Evolutionary conservation across 2,888 invertebrate genomes (phyloP).

Genomic region (Margaritifera margaritifera): DNA sequence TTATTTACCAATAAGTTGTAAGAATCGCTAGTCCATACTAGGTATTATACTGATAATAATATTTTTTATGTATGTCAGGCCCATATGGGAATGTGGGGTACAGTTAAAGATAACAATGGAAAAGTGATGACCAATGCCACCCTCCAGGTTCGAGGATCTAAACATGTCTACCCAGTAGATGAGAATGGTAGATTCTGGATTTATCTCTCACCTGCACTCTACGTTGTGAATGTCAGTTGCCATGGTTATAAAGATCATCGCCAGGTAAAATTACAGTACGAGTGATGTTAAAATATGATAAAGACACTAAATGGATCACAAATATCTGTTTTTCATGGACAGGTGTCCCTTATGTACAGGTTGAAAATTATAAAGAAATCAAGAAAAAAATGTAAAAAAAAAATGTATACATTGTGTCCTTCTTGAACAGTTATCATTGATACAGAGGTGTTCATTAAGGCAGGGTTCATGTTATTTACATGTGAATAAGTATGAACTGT

Average conservation of each 20-base stretch:
- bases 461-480: too few relatives aligned
- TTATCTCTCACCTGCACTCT: conserved; percentile 55
- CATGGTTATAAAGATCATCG: conserved; percentile 37
- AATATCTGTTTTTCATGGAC: neutral
- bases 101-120: conserved; percentile 36
- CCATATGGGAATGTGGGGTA: conserved; percentile 56
- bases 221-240: conserved; percentile 39
- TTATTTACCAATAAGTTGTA: too few relatives aligned
- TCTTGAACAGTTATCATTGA: too few relatives aligned
- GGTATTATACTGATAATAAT: too few relatives aligned
- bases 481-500: too few relatives aligned
- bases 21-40: too few relatives aligned
- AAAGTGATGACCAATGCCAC: conserved; percentile 42
- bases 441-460: too few relatives aligned
- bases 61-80: conserved; percentile 33
- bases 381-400: too few relatives aligned
- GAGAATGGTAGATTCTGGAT: conserved; percentile 52
- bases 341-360: too few relatives aligned
- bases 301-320: neutral
- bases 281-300: neutral
- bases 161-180: conserved; percentile 36
- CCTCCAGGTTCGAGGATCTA: conserved; percentile 40
- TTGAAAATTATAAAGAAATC: too few relatives aligned
- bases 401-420: too few relatives aligned
- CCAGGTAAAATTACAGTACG: conserved; percentile 31